Base-by-base conservation (phyloP, 2,888 invertebrate species). In the Drosophila neoperkinsi region DNA sequence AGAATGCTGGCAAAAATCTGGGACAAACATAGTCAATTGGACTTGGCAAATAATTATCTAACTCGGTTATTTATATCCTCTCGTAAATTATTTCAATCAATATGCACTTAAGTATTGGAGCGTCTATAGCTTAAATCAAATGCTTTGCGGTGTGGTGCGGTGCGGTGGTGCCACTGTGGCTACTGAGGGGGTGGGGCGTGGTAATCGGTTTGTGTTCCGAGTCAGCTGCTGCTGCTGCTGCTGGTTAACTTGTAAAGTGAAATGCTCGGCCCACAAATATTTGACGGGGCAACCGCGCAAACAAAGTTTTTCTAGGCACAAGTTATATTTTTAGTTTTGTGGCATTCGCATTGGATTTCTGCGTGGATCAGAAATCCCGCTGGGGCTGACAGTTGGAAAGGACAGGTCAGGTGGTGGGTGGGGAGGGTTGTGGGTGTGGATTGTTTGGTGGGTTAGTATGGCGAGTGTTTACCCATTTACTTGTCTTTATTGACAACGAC, bases 241-340 rank as follows among this genome's bases (percentile, higher is more conserved):
- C 69, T 46, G 46, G n/a, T 55, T 16, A 4, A 46, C 53, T 34
- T 34, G 34, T 16, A 60, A 73, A 80, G 66, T 63, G 57, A 74
- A 79, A 74, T 70, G 68, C 65, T 72, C 75, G 72, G 59, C 63
- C 78, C 84, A 87, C 84, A 84, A 87, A 85, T 85, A 85, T 85
- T 85, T 85, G 85, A 70, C 69, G 76, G 71, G 70, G 74, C 79
- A 82, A 85, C 82, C 84, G 76, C 73, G 81, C 53, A 76, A 82
- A 79, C 79, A 81, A 77, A 79, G 81, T 75, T 77, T 66, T 79
- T 85, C 71, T 80, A 78, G 71, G 74, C 76, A 81, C 71, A 84
- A 84, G 76, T 79, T 82, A 77, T 82, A 82, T 87, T 84, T 88
- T 82, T 88, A 77, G 89, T 89, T 88, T 88, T 83, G 78, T 76